Percentiles rank a stretch among this genome's conserved stretches.
These are phyloP conservation scores for Malacoraja senta DNA, from an alignment of 2,797 vertebrate genomes.

Conservation along the genomic window DNA sequence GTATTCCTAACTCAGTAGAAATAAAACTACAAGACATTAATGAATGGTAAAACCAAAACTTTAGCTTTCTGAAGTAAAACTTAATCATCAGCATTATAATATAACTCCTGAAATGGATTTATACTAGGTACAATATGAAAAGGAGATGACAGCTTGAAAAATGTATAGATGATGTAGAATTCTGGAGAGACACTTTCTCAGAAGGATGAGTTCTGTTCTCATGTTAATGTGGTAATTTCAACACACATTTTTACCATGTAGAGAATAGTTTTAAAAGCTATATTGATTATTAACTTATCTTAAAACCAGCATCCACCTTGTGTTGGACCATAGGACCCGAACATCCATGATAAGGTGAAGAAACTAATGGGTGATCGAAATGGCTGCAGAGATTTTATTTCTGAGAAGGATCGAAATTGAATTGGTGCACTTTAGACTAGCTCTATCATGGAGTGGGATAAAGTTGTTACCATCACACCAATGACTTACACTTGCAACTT, in stretches of 20 bases:
- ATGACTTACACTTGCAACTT: background rate
- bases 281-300: slow-evolving; percentile 11
- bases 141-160: background rate
- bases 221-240: background rate
- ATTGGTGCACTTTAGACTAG: background rate
- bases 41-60: background rate
- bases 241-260: background rate
- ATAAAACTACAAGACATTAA: background rate
- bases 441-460: background rate
- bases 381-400: background rate
- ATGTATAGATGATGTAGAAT: background rate
- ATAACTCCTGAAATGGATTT: background rate
- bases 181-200: background rate
- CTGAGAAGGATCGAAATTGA: background rate
- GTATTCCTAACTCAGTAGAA: slow-evolving; percentile 27
- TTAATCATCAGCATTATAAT: slow-evolving; percentile 23
- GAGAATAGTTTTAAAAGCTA: slow-evolving; percentile 1
- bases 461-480: background rate
- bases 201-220: background rate
- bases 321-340: background rate
- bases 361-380: background rate
- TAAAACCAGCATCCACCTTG: background rate
- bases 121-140: background rate
- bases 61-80: background rate
- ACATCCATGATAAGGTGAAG: background rate